A percentile compares a stretch with the other conserved stretches of the same genome.
Evolutionary conservation across 2,797 vertebrate species (phyloP).

Genomic region (Chelon auratus): DNA sequence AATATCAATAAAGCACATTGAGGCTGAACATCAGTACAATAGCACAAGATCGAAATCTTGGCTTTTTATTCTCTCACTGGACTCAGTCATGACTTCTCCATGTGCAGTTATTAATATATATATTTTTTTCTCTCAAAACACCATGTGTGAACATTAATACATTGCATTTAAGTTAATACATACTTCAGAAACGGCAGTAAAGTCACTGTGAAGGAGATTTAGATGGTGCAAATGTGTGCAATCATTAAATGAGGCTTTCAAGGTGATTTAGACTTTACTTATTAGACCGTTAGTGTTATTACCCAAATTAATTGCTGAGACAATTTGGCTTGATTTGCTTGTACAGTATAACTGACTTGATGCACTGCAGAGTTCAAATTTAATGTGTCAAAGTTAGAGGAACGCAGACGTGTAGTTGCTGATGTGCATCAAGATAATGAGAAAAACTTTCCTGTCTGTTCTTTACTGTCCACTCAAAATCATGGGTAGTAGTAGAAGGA

Average conservation of each 20-base stretch:
- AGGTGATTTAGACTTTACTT: background rate
- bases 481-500: no score
- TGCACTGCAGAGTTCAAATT: no score
- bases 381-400: no score
- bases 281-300: conserved; percentile 11
- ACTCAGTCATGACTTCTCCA: conserved; percentile 23
- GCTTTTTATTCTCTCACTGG: conserved; percentile 26
- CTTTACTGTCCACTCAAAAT: no score
- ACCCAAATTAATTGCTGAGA: conserved; percentile 11
- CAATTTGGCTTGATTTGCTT: background rate
- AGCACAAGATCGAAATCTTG: conserved; percentile 30
- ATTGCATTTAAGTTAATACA: background rate
- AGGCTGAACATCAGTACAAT: conserved; percentile 3
- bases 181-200: background rate
- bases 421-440: no score
- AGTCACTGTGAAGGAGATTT: background rate
- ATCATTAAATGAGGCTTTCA: background rate
- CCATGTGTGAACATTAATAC: background rate
- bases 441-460: no score
- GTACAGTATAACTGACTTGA: background rate
- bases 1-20: conserved; percentile 37
- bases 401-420: no score
- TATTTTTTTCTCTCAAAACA: background rate
- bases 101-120: background rate
- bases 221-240: background rate